Evolutionary conservation across 1,140 invertebrate genomes (phyloP).

Genomic region (Ladona fulva): DNA sequence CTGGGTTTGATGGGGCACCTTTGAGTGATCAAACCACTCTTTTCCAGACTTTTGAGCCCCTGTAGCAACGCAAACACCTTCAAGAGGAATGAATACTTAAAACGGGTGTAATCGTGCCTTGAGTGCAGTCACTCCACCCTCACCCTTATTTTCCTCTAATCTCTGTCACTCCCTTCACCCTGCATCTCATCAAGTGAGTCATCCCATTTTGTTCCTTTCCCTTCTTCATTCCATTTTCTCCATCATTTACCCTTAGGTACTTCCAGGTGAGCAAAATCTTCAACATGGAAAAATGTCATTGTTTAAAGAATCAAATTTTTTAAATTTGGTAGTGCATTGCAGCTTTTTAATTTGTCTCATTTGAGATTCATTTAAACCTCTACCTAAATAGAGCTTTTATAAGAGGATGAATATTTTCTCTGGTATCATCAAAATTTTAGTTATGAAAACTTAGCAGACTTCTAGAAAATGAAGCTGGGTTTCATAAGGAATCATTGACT

Average conservation of each 20-base stretch:
- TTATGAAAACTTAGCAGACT: too few relatives aligned
- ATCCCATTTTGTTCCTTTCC: not conserved
- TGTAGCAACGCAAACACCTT: constrained; percentile 12
- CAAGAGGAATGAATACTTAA: constrained; percentile 12
- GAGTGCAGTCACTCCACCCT: not conserved
- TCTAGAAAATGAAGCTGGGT: too few relatives aligned
- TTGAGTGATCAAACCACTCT: constrained; percentile 21
- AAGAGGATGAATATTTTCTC: not conserved
- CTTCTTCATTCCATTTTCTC: not conserved
- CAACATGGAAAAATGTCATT: not conserved
- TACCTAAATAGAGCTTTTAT: not conserved
- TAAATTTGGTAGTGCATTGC: not conserved
- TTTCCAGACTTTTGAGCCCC: constrained; percentile 18
- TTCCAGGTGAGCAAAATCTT: not conserved
- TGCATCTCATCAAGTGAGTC: not conserved
- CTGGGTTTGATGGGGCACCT: not conserved
- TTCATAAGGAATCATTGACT: too few relatives aligned
- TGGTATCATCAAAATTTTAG: too few relatives aligned
- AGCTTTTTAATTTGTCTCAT: not conserved
- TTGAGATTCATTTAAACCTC: not conserved
- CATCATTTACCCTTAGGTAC: not conserved
- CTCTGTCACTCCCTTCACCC: not conserved
- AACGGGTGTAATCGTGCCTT: not conserved
- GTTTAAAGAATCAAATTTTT: not conserved
- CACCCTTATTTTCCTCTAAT: not conserved